Evolutionary conservation across 1,140 invertebrate species (phyloP).

Genomic region (Diachasma alloeum): DNA sequence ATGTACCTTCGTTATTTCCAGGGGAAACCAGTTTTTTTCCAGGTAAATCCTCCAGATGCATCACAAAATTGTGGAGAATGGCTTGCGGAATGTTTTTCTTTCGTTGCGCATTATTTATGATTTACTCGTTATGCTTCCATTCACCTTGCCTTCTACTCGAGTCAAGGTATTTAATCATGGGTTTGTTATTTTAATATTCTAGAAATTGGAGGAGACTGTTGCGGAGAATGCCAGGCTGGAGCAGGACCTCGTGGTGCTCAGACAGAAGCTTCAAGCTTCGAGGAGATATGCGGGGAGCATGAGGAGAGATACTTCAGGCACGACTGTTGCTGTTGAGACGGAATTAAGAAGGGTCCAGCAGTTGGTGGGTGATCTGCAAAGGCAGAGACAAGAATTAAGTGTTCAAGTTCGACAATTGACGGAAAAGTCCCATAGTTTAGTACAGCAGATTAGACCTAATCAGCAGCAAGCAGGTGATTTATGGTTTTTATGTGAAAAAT

Average conservation of each 20-base stretch:
- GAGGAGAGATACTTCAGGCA: conserved; percentile 60
- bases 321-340: conserved; percentile 76
- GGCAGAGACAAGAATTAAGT: conserved; percentile 83
- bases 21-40: conserved; percentile 52
- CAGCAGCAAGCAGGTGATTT: conserved; percentile 40
- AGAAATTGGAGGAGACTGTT: conserved; percentile 91
- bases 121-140: conserved; percentile 6
- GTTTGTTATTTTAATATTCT: conserved; percentile 36
- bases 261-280: conserved; percentile 83
- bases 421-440: conserved; percentile 73
- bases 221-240: conserved; percentile 88
- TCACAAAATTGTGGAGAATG: conserved; percentile 6
- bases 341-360: conserved; percentile 85
- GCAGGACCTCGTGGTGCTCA: conserved; percentile 83
- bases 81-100: conserved; percentile 2
- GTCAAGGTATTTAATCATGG: neutral
- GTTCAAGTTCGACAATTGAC: conserved; percentile 83
- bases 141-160: conserved; percentile 18
- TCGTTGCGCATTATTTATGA: neutral
- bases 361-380: conserved; percentile 83
- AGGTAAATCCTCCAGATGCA: conserved; percentile 46
- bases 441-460: conserved; percentile 65
- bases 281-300: conserved; percentile 52
- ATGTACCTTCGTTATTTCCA: conserved; percentile 48
- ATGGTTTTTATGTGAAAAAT: too few species aligned